These are phyloP conservation scores for Muscidifurax raptorellus DNA, from an alignment of 1,140 invertebrate species.

Conservation along the genomic window DNA sequence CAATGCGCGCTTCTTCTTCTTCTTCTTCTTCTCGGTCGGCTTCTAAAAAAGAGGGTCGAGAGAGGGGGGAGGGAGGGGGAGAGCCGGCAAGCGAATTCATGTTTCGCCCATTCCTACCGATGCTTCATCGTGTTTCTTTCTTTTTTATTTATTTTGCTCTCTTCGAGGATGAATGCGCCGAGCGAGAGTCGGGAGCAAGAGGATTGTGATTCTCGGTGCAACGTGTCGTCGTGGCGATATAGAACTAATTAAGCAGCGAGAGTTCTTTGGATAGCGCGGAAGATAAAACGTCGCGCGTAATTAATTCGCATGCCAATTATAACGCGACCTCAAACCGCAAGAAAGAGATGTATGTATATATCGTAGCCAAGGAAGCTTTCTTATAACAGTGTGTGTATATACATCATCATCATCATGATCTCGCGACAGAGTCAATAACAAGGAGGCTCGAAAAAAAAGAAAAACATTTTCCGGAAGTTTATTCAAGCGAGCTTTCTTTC, in stretches of 20 bases:
- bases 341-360: not conserved
- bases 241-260: slow-evolving; percentile 28
- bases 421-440: not conserved
- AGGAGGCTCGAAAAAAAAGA: not conserved
- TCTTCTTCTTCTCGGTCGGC: not conserved
- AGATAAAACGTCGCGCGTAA: not conserved
- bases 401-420: not conserved
- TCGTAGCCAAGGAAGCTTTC: not conserved
- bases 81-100: slow-evolving; percentile 16
- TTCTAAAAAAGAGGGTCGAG: slow-evolving; percentile 22
- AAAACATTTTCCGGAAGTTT: slow-evolving; percentile 41
- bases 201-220: not conserved
- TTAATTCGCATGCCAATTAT: slow-evolving; percentile 27
- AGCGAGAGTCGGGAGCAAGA: not conserved
- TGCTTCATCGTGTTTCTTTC: not conserved
- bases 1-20: slow-evolving; percentile 3
- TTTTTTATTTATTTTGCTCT: not conserved
- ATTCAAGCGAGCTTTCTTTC: slow-evolving; percentile 34
- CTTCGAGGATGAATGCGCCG: not conserved
- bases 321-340: not conserved
- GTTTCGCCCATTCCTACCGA: slow-evolving; percentile 7
- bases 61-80: too few relatives aligned
- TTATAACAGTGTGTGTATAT: not conserved
- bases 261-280: not conserved
- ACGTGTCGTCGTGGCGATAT: too few relatives aligned